phyloP scores from a whole-genome alignment of 2,113 vertebrate species.

The Heterocephalus glaber region DNA sequence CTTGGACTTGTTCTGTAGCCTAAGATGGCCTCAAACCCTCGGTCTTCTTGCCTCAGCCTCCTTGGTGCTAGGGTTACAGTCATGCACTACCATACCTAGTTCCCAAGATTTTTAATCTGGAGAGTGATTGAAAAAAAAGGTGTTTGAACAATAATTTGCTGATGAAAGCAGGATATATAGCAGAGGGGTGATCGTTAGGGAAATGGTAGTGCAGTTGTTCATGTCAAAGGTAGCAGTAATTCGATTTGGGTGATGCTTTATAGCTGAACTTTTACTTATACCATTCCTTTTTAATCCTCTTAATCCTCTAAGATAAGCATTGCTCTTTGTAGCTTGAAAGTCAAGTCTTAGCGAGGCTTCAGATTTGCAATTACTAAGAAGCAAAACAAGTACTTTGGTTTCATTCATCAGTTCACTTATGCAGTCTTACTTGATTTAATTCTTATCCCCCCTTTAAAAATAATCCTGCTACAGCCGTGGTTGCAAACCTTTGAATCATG shows the following conservation, averaged over 20 bases:
- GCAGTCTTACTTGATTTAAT: neutral
- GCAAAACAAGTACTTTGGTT: neutral
- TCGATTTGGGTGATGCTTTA: neutral
- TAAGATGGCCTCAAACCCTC: neutral
- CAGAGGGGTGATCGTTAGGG: neutral
- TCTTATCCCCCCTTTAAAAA: neutral
- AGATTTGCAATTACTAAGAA: neutral
- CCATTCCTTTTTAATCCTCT: neutral
- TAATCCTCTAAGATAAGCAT: neutral
- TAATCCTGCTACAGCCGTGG: neutral
- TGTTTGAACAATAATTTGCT: neutral
- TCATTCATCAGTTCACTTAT: neutral
- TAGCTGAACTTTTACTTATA: neutral
- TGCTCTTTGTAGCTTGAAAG: neutral
- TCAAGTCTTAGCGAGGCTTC: neutral
- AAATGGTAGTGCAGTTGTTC: neutral
- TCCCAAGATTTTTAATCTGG: neutral
- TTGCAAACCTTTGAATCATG: neutral
- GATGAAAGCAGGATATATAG: neutral
- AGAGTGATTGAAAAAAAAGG: neutral
- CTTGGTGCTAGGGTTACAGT: neutral
- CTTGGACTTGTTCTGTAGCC: neutral
- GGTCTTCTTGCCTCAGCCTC: neutral
- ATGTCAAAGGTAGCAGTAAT: neutral
- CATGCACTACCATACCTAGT: neutral